Evolutionary conservation across 2,888 invertebrate species (phyloP), one percentile per base, ranked within the genome.

Genomic region (Ellobium chinense): DNA sequence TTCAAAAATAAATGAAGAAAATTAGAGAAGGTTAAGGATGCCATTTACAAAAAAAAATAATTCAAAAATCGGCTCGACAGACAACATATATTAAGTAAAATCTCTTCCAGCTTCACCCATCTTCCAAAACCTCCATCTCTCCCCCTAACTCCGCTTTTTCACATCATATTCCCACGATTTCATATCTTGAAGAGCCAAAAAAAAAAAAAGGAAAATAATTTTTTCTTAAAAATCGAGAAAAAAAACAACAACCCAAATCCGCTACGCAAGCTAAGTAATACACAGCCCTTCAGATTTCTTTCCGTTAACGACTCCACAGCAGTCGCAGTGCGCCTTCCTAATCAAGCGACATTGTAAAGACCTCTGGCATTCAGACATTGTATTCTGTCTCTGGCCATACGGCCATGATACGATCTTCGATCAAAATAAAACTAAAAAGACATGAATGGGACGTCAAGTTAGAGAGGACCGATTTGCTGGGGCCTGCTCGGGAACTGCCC

Each of bases 301-400:
- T n/a, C n/a, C n/a, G n/a, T n/a, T n/a, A n/a, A n/a, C n/a, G n/a
- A n/a, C n/a, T n/a, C n/a, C n/a, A n/a, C n/a, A n/a, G n/a, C n/a
- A n/a, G n/a, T n/a, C n/a, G n/a, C n/a, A n/a, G n/a, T n/a, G n/a
- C n/a, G n/a, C n/a, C n/a, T n/a, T n/a, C n/a, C 76, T 56, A 72
- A 72, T 72, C 72, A 72, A 72, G 72, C 36, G n/a, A 72, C 36
- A 72, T 72, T 72, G 72, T 72, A 36, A 18, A 58, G 34, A 72
- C 60, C 36, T 58, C 72, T 72, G 36, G 36, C 72, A 60, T 72
- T 60, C 58, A 60, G 72, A 72, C 60, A 27, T 9, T n/a, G 36
- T 60, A 37, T 60, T 72, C 21, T 58, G 36, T 21, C 27, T 1
- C 37, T 36, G 72, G 37, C 60, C 72, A 54, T 72, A 60, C 31